These are phyloP conservation scores for Pagetopsis macropterus DNA, from an alignment of 2,797 vertebrate genomes.

Conservation along the genomic window DNA sequence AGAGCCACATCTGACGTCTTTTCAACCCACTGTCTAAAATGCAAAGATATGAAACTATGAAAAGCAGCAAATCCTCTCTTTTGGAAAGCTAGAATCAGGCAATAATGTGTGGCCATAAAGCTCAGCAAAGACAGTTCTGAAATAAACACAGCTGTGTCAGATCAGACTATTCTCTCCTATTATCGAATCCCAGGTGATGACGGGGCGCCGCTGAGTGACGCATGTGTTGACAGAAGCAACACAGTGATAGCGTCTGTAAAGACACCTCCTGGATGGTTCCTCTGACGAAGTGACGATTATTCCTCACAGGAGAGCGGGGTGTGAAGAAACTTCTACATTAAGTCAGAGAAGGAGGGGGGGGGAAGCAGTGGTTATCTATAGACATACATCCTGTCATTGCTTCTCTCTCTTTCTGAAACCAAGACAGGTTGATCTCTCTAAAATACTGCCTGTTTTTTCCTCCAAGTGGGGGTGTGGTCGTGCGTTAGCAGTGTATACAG, in stretches of 20 bases:
- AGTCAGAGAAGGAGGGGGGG: slow-evolving; percentile 23
- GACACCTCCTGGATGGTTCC: slow-evolving; percentile 15
- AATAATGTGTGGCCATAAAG: background rate
- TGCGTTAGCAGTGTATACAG: slow-evolving; percentile 16
- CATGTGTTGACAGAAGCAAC: slow-evolving; percentile 34
- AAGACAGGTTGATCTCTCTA: slow-evolving; percentile 18
- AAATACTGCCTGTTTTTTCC: background rate
- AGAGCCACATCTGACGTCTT: background rate
- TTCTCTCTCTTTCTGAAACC: slow-evolving; percentile 13
- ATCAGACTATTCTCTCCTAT: background rate
- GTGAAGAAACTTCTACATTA: slow-evolving; percentile 58
- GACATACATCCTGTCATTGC: slow-evolving; percentile 30
- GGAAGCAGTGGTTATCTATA: slow-evolving; percentile 60
- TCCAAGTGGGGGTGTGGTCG: background rate
- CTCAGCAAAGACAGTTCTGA: background rate
- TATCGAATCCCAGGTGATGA: background rate
- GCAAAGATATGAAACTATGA: background rate
- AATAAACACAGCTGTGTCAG: background rate
- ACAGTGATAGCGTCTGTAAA: slow-evolving; percentile 3
- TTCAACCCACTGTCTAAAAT: background rate
- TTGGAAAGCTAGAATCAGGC: background rate
- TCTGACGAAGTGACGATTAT: slow-evolving; percentile 19
- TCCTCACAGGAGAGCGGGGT: slow-evolving; percentile 23
- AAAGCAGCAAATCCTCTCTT: slow-evolving; percentile 1
- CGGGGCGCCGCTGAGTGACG: slow-evolving; percentile 26